Conservation (phyloP, 2,888 invertebrate genomes). For the Clivina fossor region DNA sequence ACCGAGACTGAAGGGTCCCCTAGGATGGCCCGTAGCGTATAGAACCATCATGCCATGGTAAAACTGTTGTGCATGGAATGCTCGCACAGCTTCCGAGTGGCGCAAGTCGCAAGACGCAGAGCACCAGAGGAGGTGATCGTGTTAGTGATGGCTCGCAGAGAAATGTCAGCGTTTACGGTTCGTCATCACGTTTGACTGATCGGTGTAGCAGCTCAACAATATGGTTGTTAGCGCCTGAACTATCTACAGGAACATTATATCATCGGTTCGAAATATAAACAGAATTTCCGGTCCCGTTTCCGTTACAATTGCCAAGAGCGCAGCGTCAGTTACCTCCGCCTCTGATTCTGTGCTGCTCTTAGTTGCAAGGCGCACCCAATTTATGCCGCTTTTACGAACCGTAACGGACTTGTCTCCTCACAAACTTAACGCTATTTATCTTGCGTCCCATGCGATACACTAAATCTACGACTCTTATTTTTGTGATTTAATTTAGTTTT, state of each 20-base stretch:
- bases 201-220: background rate
- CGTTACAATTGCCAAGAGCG: too few relatives aligned
- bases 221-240: too few relatives aligned
- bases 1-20: conserved; percentile 51
- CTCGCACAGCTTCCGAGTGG: background rate
- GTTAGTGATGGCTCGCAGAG: background rate
- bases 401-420: conserved; percentile 19
- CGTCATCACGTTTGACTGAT: background rate
- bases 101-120: background rate
- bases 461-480: conserved; percentile 17
- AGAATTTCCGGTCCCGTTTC: too few relatives aligned
- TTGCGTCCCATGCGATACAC: conserved; percentile 17
- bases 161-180: background rate
- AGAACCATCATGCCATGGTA: conserved; percentile 21
- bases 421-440: conserved; percentile 22
- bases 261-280: too few relatives aligned
- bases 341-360: background rate
- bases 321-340: background rate
- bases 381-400: conserved; percentile 14
- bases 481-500: conserved; percentile 22
- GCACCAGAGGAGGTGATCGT: background rate
- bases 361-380: conserved; percentile 15
- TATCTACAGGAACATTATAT: too few relatives aligned
- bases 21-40: conserved; percentile 48
- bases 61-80: background rate